These are phyloP conservation scores for Cynocephalus volans DNA, from an alignment of 2,113 vertebrate species.

Conservation along the genomic window DNA sequence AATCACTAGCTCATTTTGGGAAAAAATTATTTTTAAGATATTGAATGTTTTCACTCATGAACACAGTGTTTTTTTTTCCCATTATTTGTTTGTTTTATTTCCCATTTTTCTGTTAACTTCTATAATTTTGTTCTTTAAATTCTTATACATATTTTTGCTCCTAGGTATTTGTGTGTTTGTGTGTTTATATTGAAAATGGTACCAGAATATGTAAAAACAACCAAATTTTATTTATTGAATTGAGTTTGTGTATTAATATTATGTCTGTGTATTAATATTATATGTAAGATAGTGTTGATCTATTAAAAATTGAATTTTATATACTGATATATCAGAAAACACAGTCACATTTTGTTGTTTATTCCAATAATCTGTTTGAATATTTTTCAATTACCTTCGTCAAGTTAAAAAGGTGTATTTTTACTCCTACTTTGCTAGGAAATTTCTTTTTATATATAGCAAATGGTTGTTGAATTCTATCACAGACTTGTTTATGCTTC, in stretches of 20 bases:
- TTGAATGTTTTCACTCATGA: neutral
- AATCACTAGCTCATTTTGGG: neutral
- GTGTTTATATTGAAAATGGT: neutral
- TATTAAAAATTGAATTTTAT: slow-evolving; percentile 33
- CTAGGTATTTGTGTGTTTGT: neutral
- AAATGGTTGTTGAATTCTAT: slow-evolving; percentile 45
- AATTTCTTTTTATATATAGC: slow-evolving; percentile 13
- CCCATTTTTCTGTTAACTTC: neutral
- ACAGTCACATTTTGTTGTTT: neutral
- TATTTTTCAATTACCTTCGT: neutral
- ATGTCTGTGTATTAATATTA: neutral
- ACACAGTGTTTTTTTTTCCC: neutral
- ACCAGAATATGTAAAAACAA: neutral
- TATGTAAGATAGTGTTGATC: neutral
- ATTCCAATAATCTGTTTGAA: slow-evolving; percentile 46
- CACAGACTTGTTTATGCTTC: neutral
- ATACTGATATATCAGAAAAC: neutral
- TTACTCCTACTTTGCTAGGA: slow-evolving; percentile 55
- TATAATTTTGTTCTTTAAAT: slow-evolving; percentile 11
- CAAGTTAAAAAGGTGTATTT: neutral
- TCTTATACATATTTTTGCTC: neutral
- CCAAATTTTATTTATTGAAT: neutral
- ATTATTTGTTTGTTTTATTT: neutral
- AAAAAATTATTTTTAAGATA: neutral
- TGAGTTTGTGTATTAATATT: neutral